Conservation (phyloP, 35 echinoderm and acorn worm species). For the Strongylocentrotus purpuratus region DNA sequence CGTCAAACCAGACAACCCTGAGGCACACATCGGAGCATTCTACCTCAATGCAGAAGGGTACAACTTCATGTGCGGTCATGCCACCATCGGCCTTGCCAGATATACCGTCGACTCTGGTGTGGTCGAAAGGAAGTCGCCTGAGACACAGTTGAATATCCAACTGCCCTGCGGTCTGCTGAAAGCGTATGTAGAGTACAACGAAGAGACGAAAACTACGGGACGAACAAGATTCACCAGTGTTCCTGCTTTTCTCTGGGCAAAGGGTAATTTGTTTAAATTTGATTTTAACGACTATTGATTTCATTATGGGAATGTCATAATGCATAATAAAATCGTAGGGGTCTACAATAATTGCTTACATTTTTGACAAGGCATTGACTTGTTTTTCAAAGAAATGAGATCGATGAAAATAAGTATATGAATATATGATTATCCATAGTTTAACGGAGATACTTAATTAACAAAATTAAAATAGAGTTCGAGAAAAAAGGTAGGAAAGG, state of each 20-base stretch:
- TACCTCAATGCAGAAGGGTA: conserved; percentile 47
- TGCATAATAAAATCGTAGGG: too few relatives aligned
- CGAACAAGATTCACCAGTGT: conserved; percentile 47
- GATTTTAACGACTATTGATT: too few relatives aligned
- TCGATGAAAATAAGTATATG: too few relatives aligned
- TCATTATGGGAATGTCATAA: too few relatives aligned
- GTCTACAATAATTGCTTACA: too few relatives aligned
- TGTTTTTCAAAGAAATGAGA: too few relatives aligned
- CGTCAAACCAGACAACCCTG: conserved; percentile 22
- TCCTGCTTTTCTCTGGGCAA: conserved; percentile 15
- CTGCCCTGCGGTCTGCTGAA: conserved; percentile 60
- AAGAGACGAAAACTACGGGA: conserved; percentile 32
- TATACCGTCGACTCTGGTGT: conserved; percentile 50
- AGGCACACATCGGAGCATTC: conserved; percentile 38
- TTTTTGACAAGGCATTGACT: too few relatives aligned
- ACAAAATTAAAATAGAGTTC: too few relatives aligned
- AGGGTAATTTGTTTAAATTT: not conserved
- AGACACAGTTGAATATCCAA: conserved; percentile 53
- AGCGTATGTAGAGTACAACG: conserved; percentile 45
- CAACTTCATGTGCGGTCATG: conserved; percentile 60
- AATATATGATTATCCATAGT: too few relatives aligned
- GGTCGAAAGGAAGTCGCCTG: conserved; percentile 25
- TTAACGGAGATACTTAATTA: too few relatives aligned
- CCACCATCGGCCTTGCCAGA: conserved; percentile 35
- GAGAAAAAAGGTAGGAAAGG: too few relatives aligned